These are phyloP conservation scores for Pica pica DNA, from an alignment of 2,113 vertebrate genomes.

Conservation along the genomic window DNA sequence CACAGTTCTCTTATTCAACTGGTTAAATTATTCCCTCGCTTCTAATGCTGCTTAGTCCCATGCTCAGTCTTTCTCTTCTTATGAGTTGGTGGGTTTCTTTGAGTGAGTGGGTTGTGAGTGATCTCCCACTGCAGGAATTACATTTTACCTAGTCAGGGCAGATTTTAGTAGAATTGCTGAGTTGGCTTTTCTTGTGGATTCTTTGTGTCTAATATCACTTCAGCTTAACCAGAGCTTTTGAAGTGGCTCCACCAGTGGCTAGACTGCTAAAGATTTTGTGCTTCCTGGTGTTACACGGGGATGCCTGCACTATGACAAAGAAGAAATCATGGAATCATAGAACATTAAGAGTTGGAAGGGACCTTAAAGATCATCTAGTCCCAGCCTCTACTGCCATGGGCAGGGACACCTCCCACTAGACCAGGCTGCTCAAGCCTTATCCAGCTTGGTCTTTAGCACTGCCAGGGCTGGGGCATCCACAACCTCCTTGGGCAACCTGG, in stretches of 20 bases:
- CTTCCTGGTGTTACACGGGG: neutral
- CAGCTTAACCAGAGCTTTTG: neutral
- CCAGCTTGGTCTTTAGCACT: neutral
- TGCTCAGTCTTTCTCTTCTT: neutral
- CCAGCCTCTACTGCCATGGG: neutral
- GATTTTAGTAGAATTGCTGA: neutral
- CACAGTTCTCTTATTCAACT: neutral
- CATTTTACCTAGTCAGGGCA: neutral
- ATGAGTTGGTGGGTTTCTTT: neutral
- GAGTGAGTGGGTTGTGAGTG: neutral
- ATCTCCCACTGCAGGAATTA: neutral
- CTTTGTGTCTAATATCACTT: neutral
- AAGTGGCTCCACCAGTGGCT: neutral
- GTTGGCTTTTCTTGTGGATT: neutral
- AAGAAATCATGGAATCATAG: neutral
- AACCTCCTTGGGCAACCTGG: neutral
- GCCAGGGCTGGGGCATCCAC: neutral
- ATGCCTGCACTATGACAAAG: neutral
- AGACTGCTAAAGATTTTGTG: neutral
- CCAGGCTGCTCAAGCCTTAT: neutral
- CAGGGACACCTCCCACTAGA: neutral
- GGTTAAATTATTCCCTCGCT: neutral
- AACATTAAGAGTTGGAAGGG: neutral
- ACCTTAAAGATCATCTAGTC: neutral
- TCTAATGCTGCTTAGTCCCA: neutral